Evolutionary conservation across 2,888 invertebrate species (phyloP), one percentile per base, ranked within the genome.

Genomic region (Nephrocerus scutellatus): DNA sequence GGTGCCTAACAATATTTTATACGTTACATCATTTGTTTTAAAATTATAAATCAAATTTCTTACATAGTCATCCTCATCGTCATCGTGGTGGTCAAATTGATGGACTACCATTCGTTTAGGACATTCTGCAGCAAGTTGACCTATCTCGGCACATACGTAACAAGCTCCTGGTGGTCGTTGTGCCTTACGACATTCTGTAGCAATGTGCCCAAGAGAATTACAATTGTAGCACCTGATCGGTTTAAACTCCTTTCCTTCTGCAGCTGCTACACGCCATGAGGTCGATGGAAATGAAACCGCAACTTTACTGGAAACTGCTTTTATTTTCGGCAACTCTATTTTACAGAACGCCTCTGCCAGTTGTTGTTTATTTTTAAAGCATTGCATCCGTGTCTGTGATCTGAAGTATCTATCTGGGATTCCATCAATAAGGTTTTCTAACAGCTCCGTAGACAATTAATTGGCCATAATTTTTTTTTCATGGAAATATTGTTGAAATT

Each of bases 401-500:
- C 35, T 23, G 21, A 40, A 24, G 5, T 30, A 21, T 13, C 9
- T 15, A 16, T 40, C 36, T 8, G 36, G n/a, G n/a, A n/a, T n/a
- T n/a, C 40, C 40, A 12, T 40, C 40, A 16, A 35, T 31, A 10
- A 40, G 30, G 22, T 16, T 16, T 21, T 40, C 40, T 10, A 40
- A 23, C 21, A 40, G 14, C 24, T 40, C 35, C 10, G 31, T 34
- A 3, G 21, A 16, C 9, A 40, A 25, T 30, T 19, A 24, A 15
- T 35, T 39, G n/a, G 39, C 39, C 15, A 31, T n/a, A 5, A 30
- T 34, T n/a, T 14, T n/a, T n/a, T n/a, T n/a, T n/a, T n/a, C n/a
- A n/a, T n/a, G n/a, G n/a, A n/a, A n/a, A n/a, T n/a, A n/a, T 8
- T 34, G 20, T 13, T 34, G 25, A 16, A 39, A 25, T n/a, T n/a